These are phyloP conservation scores for Heterohyrax brucei DNA, from an alignment of 2,797 vertebrate genomes.

Conservation along the genomic window DNA sequence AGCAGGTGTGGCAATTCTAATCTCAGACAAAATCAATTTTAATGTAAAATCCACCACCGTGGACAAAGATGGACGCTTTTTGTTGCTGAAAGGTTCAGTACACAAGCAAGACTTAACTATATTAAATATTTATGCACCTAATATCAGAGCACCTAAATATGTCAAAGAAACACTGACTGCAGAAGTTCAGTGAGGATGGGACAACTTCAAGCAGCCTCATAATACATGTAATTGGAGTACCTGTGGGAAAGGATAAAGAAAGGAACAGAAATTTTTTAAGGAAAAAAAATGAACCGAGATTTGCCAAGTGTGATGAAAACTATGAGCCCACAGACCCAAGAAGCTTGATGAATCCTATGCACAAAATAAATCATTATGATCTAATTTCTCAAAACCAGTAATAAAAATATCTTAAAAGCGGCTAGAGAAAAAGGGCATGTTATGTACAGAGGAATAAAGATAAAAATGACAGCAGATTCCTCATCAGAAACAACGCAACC, in stretches of 20 bases:
- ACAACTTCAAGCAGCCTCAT: neutral
- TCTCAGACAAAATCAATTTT: no score
- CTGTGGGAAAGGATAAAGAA: neutral
- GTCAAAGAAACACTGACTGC: neutral
- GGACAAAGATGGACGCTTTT: no score
- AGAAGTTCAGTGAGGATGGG: neutral
- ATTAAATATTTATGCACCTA: no score
- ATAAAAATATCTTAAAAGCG: slow-evolving; percentile 18
- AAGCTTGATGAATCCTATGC: neutral
- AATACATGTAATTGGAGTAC: neutral
- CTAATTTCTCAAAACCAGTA: neutral
- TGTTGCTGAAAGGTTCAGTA: no score
- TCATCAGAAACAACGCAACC: slow-evolving; percentile 26
- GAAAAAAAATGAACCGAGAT: neutral
- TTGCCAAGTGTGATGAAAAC: slow-evolving; percentile 15
- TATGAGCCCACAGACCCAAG: slow-evolving; percentile 7
- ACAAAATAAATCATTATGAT: slow-evolving; percentile 4
- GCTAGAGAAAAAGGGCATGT: neutral
- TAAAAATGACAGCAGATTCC: neutral
- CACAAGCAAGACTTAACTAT: no score
- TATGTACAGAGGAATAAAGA: slow-evolving; percentile 35
- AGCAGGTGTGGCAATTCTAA: no score
- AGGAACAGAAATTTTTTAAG: neutral
- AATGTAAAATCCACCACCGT: no score
- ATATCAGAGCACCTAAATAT: no score